These are phyloP conservation scores for Acrobasis repandana DNA, from an alignment of 2,888 invertebrate genomes.

Conservation along the genomic window DNA sequence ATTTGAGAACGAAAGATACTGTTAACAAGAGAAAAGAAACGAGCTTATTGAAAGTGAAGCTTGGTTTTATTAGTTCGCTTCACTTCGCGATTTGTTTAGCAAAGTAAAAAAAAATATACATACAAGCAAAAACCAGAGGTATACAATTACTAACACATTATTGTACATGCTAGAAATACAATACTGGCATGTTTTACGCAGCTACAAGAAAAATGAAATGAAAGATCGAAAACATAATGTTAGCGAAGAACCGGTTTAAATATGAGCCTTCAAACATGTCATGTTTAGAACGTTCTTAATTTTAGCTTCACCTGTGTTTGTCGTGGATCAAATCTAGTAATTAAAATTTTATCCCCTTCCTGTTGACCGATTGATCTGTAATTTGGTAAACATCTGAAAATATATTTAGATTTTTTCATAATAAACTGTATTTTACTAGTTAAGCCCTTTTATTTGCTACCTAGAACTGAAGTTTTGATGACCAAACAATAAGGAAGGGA, in stretches of 20 bases:
- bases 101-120: neutral
- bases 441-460: too few species aligned
- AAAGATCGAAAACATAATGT: neutral
- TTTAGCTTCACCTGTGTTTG: neutral
- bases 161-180: conserved; percentile 8
- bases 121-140: neutral
- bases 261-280: conserved; percentile 2
- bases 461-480: too few species aligned
- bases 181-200: neutral
- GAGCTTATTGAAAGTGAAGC: conserved; percentile 29
- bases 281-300: neutral
- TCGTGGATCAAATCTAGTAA: too few species aligned
- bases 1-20: too few species aligned
- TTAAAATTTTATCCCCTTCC: too few species aligned
- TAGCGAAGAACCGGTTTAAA: conserved; percentile 4
- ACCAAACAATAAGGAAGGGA: too few species aligned
- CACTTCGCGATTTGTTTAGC: conserved; percentile 26
- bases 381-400: too few species aligned
- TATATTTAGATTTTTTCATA: too few species aligned
- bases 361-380: too few species aligned
- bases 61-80: conserved; percentile 40
- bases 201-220: conserved; percentile 1
- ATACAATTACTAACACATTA: conserved; percentile 1
- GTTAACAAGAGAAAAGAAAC: too few species aligned
- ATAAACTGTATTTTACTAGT: too few species aligned